Conservation (phyloP, 2,888 invertebrate genomes). For the Marronus borbonicus region DNA sequence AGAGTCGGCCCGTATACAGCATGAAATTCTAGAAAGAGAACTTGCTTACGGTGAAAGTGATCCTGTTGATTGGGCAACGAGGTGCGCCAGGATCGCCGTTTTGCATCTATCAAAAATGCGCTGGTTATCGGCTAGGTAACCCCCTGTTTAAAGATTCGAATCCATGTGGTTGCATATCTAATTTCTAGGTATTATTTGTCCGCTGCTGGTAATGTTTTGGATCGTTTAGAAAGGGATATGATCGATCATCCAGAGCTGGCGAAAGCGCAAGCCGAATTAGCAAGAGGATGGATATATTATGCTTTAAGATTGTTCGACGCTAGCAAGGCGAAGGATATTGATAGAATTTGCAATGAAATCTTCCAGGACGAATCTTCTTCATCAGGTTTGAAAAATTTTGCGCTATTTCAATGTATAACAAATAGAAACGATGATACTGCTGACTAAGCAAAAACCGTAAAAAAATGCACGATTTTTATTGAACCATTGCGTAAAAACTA, state of each 20-base stretch:
- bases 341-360: conserved; percentile 57
- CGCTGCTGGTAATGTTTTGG: conserved; percentile 74
- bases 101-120: conserved; percentile 68
- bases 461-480: no score
- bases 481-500: no score
- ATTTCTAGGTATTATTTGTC: conserved; percentile 76
- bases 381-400: conserved; percentile 29
- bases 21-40: conserved; percentile 74
- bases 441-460: no score
- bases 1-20: conserved; percentile 73
- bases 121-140: conserved; percentile 63
- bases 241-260: conserved; percentile 60
- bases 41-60: conserved; percentile 75
- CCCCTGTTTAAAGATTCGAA: background rate
- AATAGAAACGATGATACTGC: no score
- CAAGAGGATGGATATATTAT: conserved; percentile 77
- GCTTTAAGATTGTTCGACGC: conserved; percentile 74
- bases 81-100: conserved; percentile 73
- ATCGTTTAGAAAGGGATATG: conserved; percentile 72
- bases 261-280: conserved; percentile 68
- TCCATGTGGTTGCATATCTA: background rate
- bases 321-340: conserved; percentile 68
- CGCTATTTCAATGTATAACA: background rate
- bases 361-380: conserved; percentile 59
- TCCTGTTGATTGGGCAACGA: conserved; percentile 74